Evolutionary conservation across 2,888 invertebrate genomes (phyloP).

Genomic region (Zygothrica quintamaculata): DNA sequence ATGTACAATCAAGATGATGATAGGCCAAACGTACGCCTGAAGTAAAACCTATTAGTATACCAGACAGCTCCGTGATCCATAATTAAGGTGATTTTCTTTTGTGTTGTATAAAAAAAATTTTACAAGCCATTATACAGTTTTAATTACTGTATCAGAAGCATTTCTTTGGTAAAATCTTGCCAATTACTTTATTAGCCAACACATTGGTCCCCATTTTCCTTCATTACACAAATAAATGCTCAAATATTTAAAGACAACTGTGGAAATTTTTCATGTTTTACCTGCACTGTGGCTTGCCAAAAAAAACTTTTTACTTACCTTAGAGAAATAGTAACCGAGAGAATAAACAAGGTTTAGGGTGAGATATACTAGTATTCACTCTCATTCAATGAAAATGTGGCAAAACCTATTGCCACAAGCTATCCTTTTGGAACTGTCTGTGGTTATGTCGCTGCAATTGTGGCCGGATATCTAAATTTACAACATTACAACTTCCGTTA

Average conservation of each 20-base stretch:
- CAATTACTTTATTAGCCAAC: constrained; percentile 48
- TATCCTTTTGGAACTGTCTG: constrained; percentile 13
- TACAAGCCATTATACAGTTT: no score
- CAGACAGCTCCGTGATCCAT: constrained; percentile 54
- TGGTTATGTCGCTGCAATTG: constrained; percentile 56
- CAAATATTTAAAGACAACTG: constrained; percentile 33
- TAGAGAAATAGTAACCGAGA: constrained; percentile 47
- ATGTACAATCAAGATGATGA: constrained; percentile 28
- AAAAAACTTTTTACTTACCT: constrained; percentile 73
- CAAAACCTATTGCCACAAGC: constrained; percentile 53
- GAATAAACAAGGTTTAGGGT: neutral
- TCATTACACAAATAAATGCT: constrained; percentile 19
- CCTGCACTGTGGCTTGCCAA: constrained; percentile 65
- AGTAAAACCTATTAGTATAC: constrained; percentile 75
- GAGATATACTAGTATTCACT: constrained; percentile 37
- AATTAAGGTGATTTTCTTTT: no score
- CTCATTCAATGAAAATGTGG: constrained; percentile 71
- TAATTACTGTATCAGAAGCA: no score
- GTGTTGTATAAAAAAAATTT: no score
- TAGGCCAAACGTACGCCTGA: constrained; percentile 68
- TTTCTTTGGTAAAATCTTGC: neutral
- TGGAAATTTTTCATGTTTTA: constrained; percentile 72
- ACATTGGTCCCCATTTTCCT: constrained; percentile 8
- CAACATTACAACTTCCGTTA: constrained; percentile 80
- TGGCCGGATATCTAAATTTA: constrained; percentile 80